phyloP scores from a whole-genome alignment of 2,113 vertebrate genomes.

The Raphicerus campestris region DNA sequence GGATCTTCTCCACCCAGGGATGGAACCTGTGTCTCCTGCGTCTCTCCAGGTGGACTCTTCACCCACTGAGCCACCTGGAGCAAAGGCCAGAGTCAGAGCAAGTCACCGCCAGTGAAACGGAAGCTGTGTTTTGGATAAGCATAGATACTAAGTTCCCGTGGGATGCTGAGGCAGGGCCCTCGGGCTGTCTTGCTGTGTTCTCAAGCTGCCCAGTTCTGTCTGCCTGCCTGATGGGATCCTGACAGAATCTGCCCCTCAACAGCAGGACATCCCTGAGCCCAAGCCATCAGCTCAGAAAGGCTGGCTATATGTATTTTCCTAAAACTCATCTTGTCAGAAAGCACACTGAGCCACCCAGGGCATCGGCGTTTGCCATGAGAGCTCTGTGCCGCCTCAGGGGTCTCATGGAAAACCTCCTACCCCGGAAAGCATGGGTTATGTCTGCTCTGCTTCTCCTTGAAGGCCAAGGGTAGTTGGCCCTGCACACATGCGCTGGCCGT shows the following conservation, averaged over 20 bases:
- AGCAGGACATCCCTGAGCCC: too few species aligned
- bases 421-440: accelerated
- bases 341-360: accelerated
- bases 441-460: not conserved
- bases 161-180: not conserved
- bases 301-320: not conserved
- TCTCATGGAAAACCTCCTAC: not conserved
- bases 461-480: not conserved
- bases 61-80: not conserved
- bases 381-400: accelerated
- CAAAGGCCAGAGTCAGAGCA: not conserved
- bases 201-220: not conserved
- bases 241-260: not conserved
- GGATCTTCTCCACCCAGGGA: not conserved
- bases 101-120: not conserved
- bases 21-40: not conserved
- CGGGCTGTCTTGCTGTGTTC: not conserved
- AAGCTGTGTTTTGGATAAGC: not conserved
- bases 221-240: not conserved
- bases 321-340: not conserved
- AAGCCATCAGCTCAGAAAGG: not conserved
- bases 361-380: accelerated
- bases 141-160: not conserved
- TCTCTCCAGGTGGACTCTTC: not conserved
- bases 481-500: accelerated